Evolutionary conservation across 1,140 invertebrate species (phyloP), one percentile per base, ranked within the genome.

Genomic region (Mamestra configurata): DNA sequence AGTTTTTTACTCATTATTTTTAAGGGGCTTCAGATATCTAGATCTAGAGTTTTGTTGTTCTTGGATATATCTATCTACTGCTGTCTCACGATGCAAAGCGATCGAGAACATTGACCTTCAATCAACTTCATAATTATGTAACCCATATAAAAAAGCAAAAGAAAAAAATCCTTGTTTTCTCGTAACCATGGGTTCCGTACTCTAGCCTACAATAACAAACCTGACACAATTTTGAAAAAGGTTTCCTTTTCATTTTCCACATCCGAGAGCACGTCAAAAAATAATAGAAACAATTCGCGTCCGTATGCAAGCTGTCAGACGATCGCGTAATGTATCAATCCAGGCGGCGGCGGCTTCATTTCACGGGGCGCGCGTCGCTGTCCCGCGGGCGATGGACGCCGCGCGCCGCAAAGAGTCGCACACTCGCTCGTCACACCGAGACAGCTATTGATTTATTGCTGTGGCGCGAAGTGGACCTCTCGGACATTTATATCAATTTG

Each of bases 401-500:
- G 40, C n/a, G 27, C 35, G 5, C 0, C 0, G 31, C 20, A 35
- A 57, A 40, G n/a, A n/a, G n/a, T n/a, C n/a, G n/a, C n/a, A 73
- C 27, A 27, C 11, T 37, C 31, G 71, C 53, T 20, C 51, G 51
- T 51, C 68, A 51, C 51, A 24, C 0, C 6, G 18, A 7, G 66
- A 70, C 66, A 46, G 20, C 71, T 75, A 71, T 75, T 75, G 71
- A 75, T 59, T 72, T 72, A 72, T 72, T 20, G 59, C 40, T 49
- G 13, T 70, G 66, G 20, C 40, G 40, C 37, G 11, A 31, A 64
- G 40, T n/a, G 64, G 10, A 53, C 0, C 53, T 22, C 35, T 37
- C 53, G 53, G 51, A 75, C 71, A 75, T 57, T 57, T 75, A 57
- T 75, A 75, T 75, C 51, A 53, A 71, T 71, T 71, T 71, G 68